These are phyloP conservation scores for Lepisosteus osseus DNA, from an alignment of 2,113 vertebrate species.

Conservation along the genomic window DNA sequence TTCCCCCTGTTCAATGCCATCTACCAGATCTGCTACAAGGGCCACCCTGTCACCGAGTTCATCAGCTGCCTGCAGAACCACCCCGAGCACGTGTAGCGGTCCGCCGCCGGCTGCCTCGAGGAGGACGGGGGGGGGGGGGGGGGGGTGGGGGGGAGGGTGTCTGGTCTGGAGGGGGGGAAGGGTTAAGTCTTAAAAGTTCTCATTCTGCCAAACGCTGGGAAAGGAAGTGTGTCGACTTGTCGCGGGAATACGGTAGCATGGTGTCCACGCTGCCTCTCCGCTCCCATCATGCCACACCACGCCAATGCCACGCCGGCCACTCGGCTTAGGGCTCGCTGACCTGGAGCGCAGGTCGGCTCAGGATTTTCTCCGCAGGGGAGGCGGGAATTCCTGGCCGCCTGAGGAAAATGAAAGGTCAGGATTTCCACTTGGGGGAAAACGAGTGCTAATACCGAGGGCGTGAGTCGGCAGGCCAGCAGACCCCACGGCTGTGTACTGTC, in stretches of 20 bases:
- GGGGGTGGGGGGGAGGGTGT: neutral
- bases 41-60: constrained; percentile 80
- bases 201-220: neutral
- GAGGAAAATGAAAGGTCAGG: no score
- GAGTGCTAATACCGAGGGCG: no score
- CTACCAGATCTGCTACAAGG: constrained; percentile 83
- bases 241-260: neutral
- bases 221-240: neutral
- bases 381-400: no score
- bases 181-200: neutral
- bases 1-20: constrained; percentile 94
- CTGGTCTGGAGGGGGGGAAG: neutral
- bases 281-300: no score
- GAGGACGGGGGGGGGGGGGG: neutral
- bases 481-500: no score
- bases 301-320: neutral
- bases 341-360: no score
- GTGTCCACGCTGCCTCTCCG: no score
- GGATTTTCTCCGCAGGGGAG: no score
- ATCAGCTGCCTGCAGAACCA: constrained; percentile 89
- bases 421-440: no score
- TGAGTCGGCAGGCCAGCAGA: no score
- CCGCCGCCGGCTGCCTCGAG: constrained; percentile 5
- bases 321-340: neutral
- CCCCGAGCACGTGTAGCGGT: constrained; percentile 80